Evolutionary conservation across 2,797 vertebrate genomes (phyloP), one percentile per base, ranked within the genome.

Genomic region (Allobates femoralis): DNA sequence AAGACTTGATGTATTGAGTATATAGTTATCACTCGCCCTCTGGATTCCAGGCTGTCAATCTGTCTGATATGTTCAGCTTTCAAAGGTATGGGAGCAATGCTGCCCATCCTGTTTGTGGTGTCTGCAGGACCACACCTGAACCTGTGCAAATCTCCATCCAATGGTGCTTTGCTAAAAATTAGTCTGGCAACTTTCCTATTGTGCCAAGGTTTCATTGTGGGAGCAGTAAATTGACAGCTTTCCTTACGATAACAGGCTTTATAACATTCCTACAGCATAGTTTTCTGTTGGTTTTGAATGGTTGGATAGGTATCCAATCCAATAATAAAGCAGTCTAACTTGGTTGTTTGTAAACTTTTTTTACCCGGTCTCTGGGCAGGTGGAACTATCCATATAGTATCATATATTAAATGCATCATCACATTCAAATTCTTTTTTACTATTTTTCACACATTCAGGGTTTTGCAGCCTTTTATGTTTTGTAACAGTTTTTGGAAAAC

Each of bases 11-110:
- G 50, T 56, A 79, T 69, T 30, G 75, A 37, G 28, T 73, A 50
- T 46, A 41, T n/a, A 67, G 53, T 56, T 83, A 46, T 84, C 76
- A 26, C 26, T 71, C 67, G 3, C 46, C 71, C 64, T 84, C 16
- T 41, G 23, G 74, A 84, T 74, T 87, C 86, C 76, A 74, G 21
- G 28, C 56, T 83, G 75, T 79, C 79, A 77, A 51, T 26, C 80
- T 51, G 28, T 77, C 73, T 80, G 55, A 64, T 12, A 51, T 32
- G 30, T 3, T 5, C 16, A 73, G 21, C 64, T 75, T 32, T n/a
- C 11, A 14, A 79, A 64, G 86, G 71, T 77, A 86, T 86, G 79
- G 85, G 73, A 83, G 80, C 80, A 83, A 87, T 87, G 85, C 80
- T 19, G 81, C 74, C 80, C 19, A 19, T 77, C 85, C 85, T 87